Conservation (phyloP, 2,113 vertebrate species). For the Sisor rabdophorus region DNA sequence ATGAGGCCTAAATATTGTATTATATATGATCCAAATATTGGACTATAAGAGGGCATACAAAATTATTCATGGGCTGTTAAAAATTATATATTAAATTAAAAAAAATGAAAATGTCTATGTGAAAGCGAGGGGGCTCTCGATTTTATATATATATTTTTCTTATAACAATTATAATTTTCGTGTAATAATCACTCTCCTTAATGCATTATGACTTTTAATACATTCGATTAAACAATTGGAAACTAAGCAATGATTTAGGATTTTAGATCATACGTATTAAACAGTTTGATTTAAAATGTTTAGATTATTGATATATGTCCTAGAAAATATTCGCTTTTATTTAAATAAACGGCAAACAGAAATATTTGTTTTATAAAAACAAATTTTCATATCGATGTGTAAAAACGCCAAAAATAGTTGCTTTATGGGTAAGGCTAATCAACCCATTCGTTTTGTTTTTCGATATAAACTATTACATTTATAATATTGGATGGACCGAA, state of each 20-base stretch:
- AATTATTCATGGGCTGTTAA: slow-evolving; percentile 50
- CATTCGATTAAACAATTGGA: slow-evolving; percentile 34
- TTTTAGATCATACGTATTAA: slow-evolving; percentile 38
- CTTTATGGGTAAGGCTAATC: neutral
- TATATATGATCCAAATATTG: slow-evolving; percentile 51
- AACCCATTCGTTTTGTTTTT: neutral
- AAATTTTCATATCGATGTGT: no score
- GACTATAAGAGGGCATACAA: slow-evolving; percentile 50
- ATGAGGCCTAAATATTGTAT: slow-evolving; percentile 56
- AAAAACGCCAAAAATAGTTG: neutral
- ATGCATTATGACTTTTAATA: slow-evolving; percentile 48
- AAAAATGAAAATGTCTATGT: slow-evolving; percentile 63
- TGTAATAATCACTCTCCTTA: slow-evolving; percentile 42
- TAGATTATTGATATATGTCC: neutral
- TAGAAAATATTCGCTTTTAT: neutral
- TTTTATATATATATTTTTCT: neutral
- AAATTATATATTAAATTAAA: slow-evolving; percentile 54
- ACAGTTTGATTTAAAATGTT: neutral
- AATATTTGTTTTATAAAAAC: neutral
- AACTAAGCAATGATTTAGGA: neutral
- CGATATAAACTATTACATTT: neutral
- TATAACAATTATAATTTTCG: slow-evolving; percentile 31
- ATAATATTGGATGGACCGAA: neutral
- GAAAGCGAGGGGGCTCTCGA: slow-evolving; percentile 66
- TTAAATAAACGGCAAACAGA: neutral